phyloP scores from a whole-genome alignment of 2,888 invertebrate species.

The Endomychus coccineus region DNA sequence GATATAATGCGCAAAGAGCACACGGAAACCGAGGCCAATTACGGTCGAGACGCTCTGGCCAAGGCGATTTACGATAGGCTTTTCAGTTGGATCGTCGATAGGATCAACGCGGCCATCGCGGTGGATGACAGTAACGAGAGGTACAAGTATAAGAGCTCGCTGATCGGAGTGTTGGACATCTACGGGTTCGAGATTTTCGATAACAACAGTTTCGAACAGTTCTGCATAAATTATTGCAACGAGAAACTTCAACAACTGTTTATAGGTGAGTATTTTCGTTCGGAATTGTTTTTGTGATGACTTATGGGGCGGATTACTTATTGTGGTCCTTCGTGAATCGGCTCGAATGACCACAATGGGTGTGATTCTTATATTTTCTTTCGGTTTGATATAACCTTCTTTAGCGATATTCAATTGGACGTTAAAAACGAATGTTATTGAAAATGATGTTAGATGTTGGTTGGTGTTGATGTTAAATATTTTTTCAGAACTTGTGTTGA shows the following conservation, averaged over 20 bases:
- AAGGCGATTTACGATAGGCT: conserved; percentile 94
- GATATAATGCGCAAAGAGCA: conserved; percentile 88
- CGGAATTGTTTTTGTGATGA: too few species aligned
- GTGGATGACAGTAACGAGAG: conserved; percentile 51
- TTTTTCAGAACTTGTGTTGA: conserved; percentile 79
- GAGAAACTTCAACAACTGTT: conserved; percentile 97
- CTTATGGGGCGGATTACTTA: too few species aligned
- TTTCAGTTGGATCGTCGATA: conserved; percentile 88
- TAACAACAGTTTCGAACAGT: conserved; percentile 94
- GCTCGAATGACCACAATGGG: too few species aligned
- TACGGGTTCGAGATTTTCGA: conserved; percentile 99
- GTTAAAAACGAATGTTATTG: too few species aligned
- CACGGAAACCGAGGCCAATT: conserved; percentile 74
- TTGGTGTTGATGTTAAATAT: too few species aligned
- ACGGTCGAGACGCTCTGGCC: conserved; percentile 85
- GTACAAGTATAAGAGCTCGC: conserved; percentile 60
- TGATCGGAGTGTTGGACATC: conserved; percentile 95
- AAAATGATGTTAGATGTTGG: too few species aligned
- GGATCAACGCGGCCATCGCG: conserved; percentile 87
- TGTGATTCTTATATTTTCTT: too few species aligned
- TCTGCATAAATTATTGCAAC: conserved; percentile 98
- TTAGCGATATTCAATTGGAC: too few species aligned
- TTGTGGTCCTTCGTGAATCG: too few species aligned
- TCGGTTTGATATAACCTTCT: too few species aligned
- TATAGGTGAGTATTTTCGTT: conserved; percentile 57